Base-by-base conservation (phyloP, 2,113 vertebrate species). In the Myodes glareolus region DNA sequence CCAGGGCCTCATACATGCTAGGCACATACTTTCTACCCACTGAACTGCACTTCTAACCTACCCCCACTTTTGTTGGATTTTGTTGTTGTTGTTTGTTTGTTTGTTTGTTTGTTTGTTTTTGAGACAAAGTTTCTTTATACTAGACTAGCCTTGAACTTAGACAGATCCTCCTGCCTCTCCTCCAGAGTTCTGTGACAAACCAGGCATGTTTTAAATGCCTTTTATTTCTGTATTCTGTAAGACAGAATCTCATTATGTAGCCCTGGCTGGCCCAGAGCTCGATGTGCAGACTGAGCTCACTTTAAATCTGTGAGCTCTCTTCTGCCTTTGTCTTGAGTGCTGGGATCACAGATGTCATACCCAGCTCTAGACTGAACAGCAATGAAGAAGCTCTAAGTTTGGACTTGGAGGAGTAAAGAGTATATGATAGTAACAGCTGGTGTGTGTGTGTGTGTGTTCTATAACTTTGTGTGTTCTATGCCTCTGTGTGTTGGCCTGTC, bases 301-400 rank as follows among this genome's bases (percentile, higher is more conserved):
- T 25, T 61, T 77, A 17, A 81, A 81, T 50, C 36, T 52, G 31
- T 52, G 17, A 80, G 31, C 27, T 19, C 47, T 36, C 50, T n/a
- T 36, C 50, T 36, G 33, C 78, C 19, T 55, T 52, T 77, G 73
- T 39, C 73, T 27, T 50, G 45, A 78, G 76, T 78, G 42, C 1
- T 31, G 29, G 29, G 47, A 78, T 50, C 45, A 50, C 13, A 78
- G 76, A 29, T 12, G 39, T 45, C 75, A 77, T 9, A 7, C 7
- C 47, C 77, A 50, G 47, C 88, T n/a, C 13, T 84, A 63, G 61
- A 68, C 55, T 95, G 42, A 93, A 65, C 92, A 65, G 68, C 29
- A 75, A 5, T 68, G 61, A 86, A 91, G 52, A 94, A 86, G 85
- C 91, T 45, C 19, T 90, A 31, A 52, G 36, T 94, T 88, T 91